Base-by-base conservation (phyloP, 2,888 invertebrate genomes). In the Azorinus chamasolen region DNA sequence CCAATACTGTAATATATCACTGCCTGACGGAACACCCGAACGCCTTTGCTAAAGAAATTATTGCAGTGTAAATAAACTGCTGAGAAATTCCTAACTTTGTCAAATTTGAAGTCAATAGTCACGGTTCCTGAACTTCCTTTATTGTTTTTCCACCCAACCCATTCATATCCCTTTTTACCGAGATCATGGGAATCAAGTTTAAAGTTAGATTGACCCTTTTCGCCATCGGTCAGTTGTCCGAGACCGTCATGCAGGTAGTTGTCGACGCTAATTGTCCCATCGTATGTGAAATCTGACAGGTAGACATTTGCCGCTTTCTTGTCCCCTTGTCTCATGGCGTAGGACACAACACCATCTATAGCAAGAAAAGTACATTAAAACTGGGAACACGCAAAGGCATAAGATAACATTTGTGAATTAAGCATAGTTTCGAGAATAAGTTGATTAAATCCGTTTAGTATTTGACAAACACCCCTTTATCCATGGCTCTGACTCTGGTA, bases 311-410 rank as follows among this genome's bases (percentile, higher is more conserved):
- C 95, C 83, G 96, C 96, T 37, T 96, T 94, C 89, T 96, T 95
- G 94, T 97, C 96, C 20, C 97, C 97, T 92, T 97, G 96, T n/a
- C 97, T 96, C 96, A 97, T 97, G 43, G 96, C 95, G 94, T 98
- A 98, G 75, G 96, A 96, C 24, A 97, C 95, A 69, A 97, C 95
- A 22, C 97, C 97, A 90, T 96, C 97, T 96, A 94, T 27, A 92
- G 90, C 54, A 22, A 65, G 66, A 2, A n/a, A 62, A 51, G n/a
- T n/a, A n/a, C n/a, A n/a, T n/a, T n/a, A n/a, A n/a, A n/a, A n/a
- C n/a, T n/a, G n/a, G n/a, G n/a, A n/a, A n/a, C n/a, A n/a, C n/a
- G n/a, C n/a, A n/a, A n/a, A n/a, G n/a, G n/a, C n/a, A n/a, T n/a
- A n/a, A n/a, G n/a, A n/a, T n/a, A n/a, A n/a, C n/a, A n/a, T n/a